Base-by-base conservation (phyloP, 2,888 invertebrate species). In the Ophion obscuratus region DNA sequence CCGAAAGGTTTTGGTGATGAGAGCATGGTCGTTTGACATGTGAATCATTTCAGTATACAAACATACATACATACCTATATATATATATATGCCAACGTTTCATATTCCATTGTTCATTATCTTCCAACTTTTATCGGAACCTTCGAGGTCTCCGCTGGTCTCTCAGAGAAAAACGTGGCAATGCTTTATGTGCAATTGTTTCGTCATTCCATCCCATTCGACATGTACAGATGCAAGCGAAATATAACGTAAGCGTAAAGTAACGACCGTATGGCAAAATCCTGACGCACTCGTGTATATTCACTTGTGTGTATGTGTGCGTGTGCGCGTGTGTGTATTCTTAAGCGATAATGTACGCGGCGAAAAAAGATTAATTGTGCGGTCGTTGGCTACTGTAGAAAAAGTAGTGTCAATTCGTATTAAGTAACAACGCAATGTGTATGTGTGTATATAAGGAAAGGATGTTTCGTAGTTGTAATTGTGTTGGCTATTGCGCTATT, bases 121-220 rank as follows among this genome's bases (percentile, higher is more conserved):
- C 77, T 59, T 44, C 0, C 7, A 40, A 68, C 31, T 57, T 27
- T 59, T 44, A 78, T 78, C 44, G 61, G 7, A 76, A 66, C 53
- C 31, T 76, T 36, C 20, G 57, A 36, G 36, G 57, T 27, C 67
- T 77, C 77, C 62, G n/a, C 40, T 5, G 40, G 24, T 57, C 10
- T 59, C 24, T 31, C 5, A 17, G 17, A 7, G 44, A 53, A 27
- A 77, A 57, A 77, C 24, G 20, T 4, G 62, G 57, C 47, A 70
- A 31, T 70, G 27, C n/a, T 70, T 79, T 62, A 79, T 70, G 78
- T 11, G 61, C 78, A 27, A 79, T 79, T 79, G 70, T 79, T 79
- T 79, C 61, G 78, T 47, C 70, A 62, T 57, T 57, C 4, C 14
- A 17, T 74, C 24, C 20, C 40, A 67, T 59, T 61, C 74, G 74